These are phyloP conservation scores for Nasonia oneida DNA, from an alignment of 2,888 invertebrate genomes.

Conservation along the genomic window DNA sequence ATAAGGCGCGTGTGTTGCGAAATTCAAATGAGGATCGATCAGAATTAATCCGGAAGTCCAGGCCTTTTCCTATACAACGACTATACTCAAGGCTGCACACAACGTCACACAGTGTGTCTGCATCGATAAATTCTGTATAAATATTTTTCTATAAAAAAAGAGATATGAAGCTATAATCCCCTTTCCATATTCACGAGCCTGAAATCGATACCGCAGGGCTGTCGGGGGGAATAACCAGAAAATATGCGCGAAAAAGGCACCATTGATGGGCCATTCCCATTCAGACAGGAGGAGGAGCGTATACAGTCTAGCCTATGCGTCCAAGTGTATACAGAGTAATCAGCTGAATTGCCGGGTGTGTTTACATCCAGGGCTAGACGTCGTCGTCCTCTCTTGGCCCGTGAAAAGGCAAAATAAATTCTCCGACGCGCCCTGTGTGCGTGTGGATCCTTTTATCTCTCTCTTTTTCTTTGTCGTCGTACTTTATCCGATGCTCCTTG, in stretches of 20 bases:
- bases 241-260: background rate
- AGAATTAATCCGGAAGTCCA: background rate
- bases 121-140: background rate
- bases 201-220: background rate
- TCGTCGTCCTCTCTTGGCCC: background rate
- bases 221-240: background rate
- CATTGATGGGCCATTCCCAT: conserved; percentile 16
- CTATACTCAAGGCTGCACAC: background rate
- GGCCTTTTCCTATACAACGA: background rate
- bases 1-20: background rate
- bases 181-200: background rate
- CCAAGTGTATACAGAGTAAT: conserved; percentile 35
- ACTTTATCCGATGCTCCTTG: conserved; percentile 37
- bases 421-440: no score
- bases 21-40: background rate
- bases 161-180: background rate
- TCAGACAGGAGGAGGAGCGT: background rate
- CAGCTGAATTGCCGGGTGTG: conserved; percentile 36
- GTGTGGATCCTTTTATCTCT: background rate
- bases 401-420: conserved; percentile 33
- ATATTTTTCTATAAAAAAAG: no score
- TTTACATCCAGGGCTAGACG: conserved; percentile 30
- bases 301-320: background rate
- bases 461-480: conserved; percentile 37
- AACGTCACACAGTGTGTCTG: background rate